Conservation (phyloP, 2,113 vertebrate genomes). For the Ctenodactylus gundi region DNA sequence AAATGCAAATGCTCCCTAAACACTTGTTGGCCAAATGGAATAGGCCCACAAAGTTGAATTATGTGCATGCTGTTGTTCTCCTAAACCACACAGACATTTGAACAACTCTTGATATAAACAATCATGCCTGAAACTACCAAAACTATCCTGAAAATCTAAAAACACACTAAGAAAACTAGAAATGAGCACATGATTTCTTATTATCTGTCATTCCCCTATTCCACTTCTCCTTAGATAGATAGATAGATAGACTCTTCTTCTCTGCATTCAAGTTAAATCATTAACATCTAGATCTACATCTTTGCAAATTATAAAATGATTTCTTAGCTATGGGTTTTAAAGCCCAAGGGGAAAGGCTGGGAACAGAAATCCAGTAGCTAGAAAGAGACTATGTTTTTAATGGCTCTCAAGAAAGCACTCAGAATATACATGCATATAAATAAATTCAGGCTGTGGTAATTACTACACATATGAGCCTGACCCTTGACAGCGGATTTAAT, state of each 20-base stretch:
- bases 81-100: not conserved
- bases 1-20: not conserved
- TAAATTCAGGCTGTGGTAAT: slow-evolving; percentile 26
- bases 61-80: not conserved
- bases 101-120: not conserved
- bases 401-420: slow-evolving; percentile 16
- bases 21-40: not conserved
- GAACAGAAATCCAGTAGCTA: not conserved
- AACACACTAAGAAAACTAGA: not conserved
- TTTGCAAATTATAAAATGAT: slow-evolving; percentile 19
- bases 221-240: not conserved
- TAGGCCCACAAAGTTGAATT: not conserved
- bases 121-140: not conserved
- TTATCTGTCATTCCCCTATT: not conserved
- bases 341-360: not conserved
- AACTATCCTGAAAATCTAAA: not conserved
- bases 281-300: not conserved
- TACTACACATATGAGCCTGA: not conserved
- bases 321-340: slow-evolving; percentile 28
- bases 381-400: slow-evolving; percentile 15
- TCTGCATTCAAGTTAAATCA: not conserved
- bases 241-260: not conserved
- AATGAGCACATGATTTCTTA: slow-evolving; percentile 30
- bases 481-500: not conserved
- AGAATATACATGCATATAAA: not conserved